Evolutionary conservation across 2,888 invertebrate species (phyloP).

Genomic region (Tupiocoris notatus): DNA sequence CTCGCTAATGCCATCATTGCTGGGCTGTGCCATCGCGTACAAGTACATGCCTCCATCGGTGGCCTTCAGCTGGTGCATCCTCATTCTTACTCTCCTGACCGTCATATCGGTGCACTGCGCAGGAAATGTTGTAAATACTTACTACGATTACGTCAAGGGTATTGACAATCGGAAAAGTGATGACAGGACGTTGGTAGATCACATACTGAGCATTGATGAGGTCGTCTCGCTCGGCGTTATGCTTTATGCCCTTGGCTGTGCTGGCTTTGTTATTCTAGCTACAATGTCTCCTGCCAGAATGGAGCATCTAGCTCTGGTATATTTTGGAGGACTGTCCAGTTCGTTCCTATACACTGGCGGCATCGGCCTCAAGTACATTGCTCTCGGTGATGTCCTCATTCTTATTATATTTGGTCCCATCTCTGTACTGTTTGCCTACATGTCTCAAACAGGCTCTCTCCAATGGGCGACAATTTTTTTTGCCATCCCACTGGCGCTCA

Average conservation of each 20-base stretch:
- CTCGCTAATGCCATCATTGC: slow-evolving; percentile 83
- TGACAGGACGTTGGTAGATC: slow-evolving; percentile 92
- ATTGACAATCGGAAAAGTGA: slow-evolving; percentile 92
- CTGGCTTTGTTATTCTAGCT: slow-evolving; percentile 74
- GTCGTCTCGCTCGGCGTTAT: slow-evolving; percentile 86
- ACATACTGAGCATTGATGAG: slow-evolving; percentile 77
- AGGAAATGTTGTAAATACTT: slow-evolving; percentile 94
- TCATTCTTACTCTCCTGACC: slow-evolving; percentile 79
- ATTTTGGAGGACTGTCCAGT: slow-evolving; percentile 91
- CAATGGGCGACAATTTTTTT: slow-evolving; percentile 89
- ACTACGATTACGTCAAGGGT: slow-evolving; percentile 91
- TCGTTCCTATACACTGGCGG: slow-evolving; percentile 97
- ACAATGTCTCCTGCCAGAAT: slow-evolving; percentile 84
- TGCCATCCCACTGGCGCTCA: slow-evolving; percentile 88
- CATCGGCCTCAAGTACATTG: slow-evolving; percentile 92
- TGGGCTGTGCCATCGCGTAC: slow-evolving; percentile 86
- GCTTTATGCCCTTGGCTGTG: slow-evolving; percentile 81
- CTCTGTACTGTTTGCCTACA: slow-evolving; percentile 87
- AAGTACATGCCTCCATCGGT: slow-evolving; percentile 65
- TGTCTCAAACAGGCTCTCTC: slow-evolving; percentile 88
- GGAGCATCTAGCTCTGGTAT: slow-evolving; percentile 91
- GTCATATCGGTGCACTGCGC: slow-evolving; percentile 92
- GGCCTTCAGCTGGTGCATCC: slow-evolving; percentile 75
- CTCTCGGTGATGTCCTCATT: slow-evolving; percentile 87
- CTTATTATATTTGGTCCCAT: slow-evolving; percentile 92